A percentile compares a stretch with the other conserved stretches of the same genome.
These are phyloP conservation scores for Palythoa grandiflora DNA, from an alignment of 92 coral and sea anemone genomes.

Conservation along the genomic window DNA sequence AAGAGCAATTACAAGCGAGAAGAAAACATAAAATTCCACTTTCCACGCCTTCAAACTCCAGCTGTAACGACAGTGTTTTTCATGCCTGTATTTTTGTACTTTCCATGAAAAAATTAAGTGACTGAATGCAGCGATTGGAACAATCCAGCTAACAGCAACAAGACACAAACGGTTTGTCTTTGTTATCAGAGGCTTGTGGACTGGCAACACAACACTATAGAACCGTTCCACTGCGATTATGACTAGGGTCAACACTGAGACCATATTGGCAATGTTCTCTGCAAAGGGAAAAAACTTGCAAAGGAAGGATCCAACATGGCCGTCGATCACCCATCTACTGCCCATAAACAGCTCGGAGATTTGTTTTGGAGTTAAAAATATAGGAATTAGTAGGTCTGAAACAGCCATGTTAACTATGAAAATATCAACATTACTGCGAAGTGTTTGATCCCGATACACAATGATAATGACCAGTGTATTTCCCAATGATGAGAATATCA, in stretches of 20 bases:
- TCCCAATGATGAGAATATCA: conserved; percentile 22
- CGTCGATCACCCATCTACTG: conserved; percentile 27
- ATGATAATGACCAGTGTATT: conserved; percentile 28
- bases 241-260: conserved; percentile 17
- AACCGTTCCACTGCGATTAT: conserved; percentile 30
- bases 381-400: conserved; percentile 34
- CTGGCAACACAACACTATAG: conserved; percentile 23
- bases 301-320: conserved; percentile 37
- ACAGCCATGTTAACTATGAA: conserved; percentile 37
- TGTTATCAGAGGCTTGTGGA: conserved; percentile 22
- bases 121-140: not conserved
- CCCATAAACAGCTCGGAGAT: not conserved
- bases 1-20: not conserved
- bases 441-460: conserved; percentile 32
- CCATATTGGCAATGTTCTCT: conserved; percentile 31
- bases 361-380: conserved; percentile 25
- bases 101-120: conserved; percentile 21
- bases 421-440: conserved; percentile 38
- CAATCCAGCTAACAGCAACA: conserved; percentile 17
- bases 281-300: conserved; percentile 43
- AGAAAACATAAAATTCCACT: conserved; percentile 36
- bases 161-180: conserved; percentile 18
- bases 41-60: conserved; percentile 5
- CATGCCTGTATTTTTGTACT: not conserved
- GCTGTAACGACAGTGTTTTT: conserved; percentile 1